Evolutionary conservation across 1,140 invertebrate genomes (phyloP), one percentile per base, ranked within the genome.

Genomic region (Philotrypesis tridentata): DNA sequence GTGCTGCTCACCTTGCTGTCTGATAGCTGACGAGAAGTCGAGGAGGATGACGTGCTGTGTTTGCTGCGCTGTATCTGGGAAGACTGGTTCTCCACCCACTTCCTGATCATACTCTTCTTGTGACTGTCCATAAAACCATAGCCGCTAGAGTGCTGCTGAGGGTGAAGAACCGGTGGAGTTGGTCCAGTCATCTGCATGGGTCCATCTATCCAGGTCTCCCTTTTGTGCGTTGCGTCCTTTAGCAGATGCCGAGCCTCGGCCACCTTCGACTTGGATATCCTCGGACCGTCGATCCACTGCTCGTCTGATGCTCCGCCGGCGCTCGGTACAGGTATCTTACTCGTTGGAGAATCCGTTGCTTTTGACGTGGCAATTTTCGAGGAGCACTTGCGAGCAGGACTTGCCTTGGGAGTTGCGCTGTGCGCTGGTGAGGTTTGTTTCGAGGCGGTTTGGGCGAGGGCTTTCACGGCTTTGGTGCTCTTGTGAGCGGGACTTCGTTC

Each of bases 211-310:
- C 98, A 99, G 0, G 96, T 98, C 92, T 98, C 97, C 72, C 94
- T 92, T 88, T 96, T 96, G 87, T 96, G 95, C 88, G 96, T 94
- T 83, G 95, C 92, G 92, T 96, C 94, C 89, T 96, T 96, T 86
- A 96, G 93, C 85, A 97, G 93, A 86, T 96, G 95, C 68, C 96
- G 91, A 0, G 95, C 96, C 90, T 96, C 96, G 0, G 95, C 96
- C n/a, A 97, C 94, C 88, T 95, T 95, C 11, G 95, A 96, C 86
- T 96, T 96, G 0, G 96, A 95, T 85, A 97, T 96, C 87, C 96
- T 94, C 0, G 98, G 98, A 1, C 98, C 98, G 92, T 99, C 98
- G 75, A 99, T 97, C 98, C 98, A 99, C 87, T 98, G 96, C 88
- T 99, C 97, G 85, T 98, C 97, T 83, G 84, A 93, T 87, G 85